Evolutionary conservation across 2,888 invertebrate genomes (phyloP).

Genomic region (Meiosimyza platycephala): DNA sequence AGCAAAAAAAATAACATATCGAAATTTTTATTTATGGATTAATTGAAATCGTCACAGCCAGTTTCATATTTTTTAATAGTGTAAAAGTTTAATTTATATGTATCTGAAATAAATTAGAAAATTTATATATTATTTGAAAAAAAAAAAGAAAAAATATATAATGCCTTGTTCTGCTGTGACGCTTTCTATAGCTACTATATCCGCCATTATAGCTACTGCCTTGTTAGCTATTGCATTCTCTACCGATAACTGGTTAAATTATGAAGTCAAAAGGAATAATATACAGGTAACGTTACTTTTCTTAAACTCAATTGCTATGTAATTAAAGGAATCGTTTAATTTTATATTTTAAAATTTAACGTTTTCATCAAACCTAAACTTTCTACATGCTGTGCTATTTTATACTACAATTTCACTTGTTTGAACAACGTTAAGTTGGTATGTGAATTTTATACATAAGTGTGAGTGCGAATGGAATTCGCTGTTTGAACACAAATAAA

Average conservation of each 20-base stretch:
- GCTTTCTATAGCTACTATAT: constrained; percentile 94
- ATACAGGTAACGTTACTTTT: constrained; percentile 74
- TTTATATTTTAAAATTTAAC: no score
- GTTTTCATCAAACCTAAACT: constrained; percentile 39
- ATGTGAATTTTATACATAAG: constrained; percentile 40
- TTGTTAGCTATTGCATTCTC: constrained; percentile 93
- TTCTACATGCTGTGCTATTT: constrained; percentile 42
- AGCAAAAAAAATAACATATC: no score
- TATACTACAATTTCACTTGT: constrained; percentile 42
- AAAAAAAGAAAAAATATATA: no score
- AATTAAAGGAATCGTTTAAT: no score
- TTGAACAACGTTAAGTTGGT: constrained; percentile 28
- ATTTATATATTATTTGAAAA: no score
- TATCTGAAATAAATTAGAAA: no score
- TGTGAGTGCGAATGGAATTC: constrained; percentile 48
- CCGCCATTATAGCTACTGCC: constrained; percentile 93
- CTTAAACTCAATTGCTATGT: no score
- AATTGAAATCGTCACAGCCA: no score
- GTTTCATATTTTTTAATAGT: no score
- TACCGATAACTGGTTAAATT: constrained; percentile 96
- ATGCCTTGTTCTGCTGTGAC: constrained; percentile 97
- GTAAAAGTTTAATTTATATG: no score
- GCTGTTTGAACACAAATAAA: constrained; percentile 42
- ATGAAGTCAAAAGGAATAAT: constrained; percentile 88
- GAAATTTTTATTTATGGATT: no score